These are phyloP conservation scores for Mesocentrotus franciscanus DNA, from an alignment of 53 echinoderm and acorn worm genomes.

Conservation along the genomic window DNA sequence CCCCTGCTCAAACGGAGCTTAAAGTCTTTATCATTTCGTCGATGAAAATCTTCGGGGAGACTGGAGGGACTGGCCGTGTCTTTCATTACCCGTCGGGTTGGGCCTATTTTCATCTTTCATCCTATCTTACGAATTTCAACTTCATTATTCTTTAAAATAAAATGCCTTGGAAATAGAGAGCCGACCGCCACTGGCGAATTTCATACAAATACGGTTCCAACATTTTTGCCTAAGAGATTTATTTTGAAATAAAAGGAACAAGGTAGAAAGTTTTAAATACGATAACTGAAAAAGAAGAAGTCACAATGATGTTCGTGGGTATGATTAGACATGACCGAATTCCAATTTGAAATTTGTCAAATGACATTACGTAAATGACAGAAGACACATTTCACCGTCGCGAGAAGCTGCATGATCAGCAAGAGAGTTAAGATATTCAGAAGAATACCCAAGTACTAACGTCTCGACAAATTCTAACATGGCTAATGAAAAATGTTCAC, in stretches of 20 bases:
- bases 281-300: neutral
- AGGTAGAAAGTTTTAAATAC: neutral
- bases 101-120: conserved; percentile 39
- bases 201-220: neutral
- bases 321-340: neutral
- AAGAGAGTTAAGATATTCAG: neutral
- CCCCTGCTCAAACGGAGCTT: conserved; percentile 51
- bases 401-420: too few relatives aligned
- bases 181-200: neutral
- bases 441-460: too few relatives aligned
- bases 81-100: conserved; percentile 35
- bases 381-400: neutral
- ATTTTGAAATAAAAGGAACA: neutral
- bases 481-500: too few relatives aligned
- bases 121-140: neutral
- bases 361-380: neutral
- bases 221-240: neutral
- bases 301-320: neutral
- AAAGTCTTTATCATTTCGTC: conserved; percentile 48
- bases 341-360: neutral
- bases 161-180: neutral
- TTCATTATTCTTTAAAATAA: neutral
- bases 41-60: conserved; percentile 38
- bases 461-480: too few relatives aligned
- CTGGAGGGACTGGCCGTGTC: conserved; percentile 37